These are phyloP conservation scores for Drosophila bocki DNA, from an alignment of 1,140 invertebrate species.

Conservation along the genomic window DNA sequence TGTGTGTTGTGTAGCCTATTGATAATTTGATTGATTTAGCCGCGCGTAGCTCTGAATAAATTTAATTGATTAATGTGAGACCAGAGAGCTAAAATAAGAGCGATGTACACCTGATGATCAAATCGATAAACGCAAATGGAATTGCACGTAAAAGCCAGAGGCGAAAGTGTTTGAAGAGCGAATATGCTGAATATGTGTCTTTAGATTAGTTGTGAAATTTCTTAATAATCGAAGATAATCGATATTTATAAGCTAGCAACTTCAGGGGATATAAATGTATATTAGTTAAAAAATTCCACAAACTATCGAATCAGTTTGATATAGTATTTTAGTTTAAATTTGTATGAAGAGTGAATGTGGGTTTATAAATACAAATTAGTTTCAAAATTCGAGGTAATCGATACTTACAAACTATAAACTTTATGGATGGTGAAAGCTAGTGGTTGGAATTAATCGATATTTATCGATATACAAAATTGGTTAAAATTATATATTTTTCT, in stretches of 20 bases:
- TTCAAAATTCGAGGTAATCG: background rate
- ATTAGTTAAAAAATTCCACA: background rate
- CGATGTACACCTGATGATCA: conserved; percentile 11
- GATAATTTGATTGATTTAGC: conserved; percentile 62
- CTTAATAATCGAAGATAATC: background rate
- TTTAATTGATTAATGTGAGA: conserved; percentile 43
- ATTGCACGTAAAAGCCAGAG: no score
- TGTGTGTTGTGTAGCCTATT: conserved; percentile 7
- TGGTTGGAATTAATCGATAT: background rate
- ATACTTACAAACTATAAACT: no score
- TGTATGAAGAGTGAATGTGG: background rate
- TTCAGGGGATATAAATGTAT: background rate
- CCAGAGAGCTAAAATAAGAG: background rate
- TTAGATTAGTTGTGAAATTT: background rate
- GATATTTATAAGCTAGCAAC: no score
- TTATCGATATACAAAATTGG: background rate
- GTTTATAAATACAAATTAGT: no score
- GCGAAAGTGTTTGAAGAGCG: background rate
- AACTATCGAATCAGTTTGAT: background rate
- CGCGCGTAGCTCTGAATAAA: conserved; percentile 32
- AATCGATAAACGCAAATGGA: conserved; percentile 20
- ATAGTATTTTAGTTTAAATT: background rate
- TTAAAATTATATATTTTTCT: background rate
- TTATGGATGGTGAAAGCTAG: no score
- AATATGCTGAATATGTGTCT: background rate